Evolutionary conservation across 1,140 invertebrate species (phyloP).

Genomic region (Monochamus saltuarius): DNA sequence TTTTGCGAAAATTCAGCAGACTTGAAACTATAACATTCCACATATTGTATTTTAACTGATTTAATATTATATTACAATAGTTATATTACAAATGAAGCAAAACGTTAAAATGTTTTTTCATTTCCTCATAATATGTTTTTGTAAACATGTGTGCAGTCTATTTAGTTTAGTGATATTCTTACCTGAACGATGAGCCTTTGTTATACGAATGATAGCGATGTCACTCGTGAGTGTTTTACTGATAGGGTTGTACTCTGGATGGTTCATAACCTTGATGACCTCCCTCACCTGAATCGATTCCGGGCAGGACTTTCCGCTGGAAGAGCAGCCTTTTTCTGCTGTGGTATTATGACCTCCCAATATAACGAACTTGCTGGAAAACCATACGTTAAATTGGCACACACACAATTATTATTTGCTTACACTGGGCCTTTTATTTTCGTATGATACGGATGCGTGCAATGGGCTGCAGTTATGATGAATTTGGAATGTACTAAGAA

Average conservation of each 20-base stretch:
- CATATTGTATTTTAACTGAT: too few relatives aligned
- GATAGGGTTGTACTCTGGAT: slow-evolving; percentile 56
- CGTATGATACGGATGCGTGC: slow-evolving; percentile 42
- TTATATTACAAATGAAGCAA: too few relatives aligned
- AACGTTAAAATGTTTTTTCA: too few relatives aligned
- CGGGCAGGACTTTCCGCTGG: slow-evolving; percentile 41
- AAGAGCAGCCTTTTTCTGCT: slow-evolving; percentile 52
- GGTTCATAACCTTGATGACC: slow-evolving; percentile 54
- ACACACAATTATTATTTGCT: too few relatives aligned
- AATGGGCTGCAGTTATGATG: slow-evolving; percentile 60
- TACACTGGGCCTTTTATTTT: slow-evolving; percentile 25
- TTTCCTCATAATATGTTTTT: too few relatives aligned
- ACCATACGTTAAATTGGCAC: too few relatives aligned
- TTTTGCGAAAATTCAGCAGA: too few relatives aligned
- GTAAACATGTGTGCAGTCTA: too few relatives aligned
- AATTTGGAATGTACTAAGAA: slow-evolving; percentile 54
- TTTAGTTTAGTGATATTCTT: too few relatives aligned
- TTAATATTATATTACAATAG: too few relatives aligned
- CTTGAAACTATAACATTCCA: too few relatives aligned
- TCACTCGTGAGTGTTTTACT: slow-evolving; percentile 56
- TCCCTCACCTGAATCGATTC: slow-evolving; percentile 51
- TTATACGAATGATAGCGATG: slow-evolving; percentile 61
- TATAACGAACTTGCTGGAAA: slow-evolving; percentile 46
- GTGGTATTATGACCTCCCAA: slow-evolving; percentile 58
- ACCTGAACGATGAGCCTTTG: slow-evolving; percentile 38